Conservation (phyloP, 2,113 vertebrate species). For the Podarcis cretensis region DNA sequence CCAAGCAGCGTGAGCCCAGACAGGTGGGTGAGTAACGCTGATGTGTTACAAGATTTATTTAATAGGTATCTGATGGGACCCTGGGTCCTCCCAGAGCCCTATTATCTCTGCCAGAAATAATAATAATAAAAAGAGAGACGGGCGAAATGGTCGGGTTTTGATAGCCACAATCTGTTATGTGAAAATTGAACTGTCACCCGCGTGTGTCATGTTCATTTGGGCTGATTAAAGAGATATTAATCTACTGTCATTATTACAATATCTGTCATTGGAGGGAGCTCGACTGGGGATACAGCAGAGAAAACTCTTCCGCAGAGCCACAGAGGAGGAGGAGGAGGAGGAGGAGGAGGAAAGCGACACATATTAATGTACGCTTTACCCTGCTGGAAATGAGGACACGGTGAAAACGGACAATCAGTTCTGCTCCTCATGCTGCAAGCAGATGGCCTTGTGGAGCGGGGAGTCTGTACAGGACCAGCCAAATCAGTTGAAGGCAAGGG, state of each 20-base stretch:
- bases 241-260: slow-evolving; percentile 81
- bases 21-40: slow-evolving; percentile 71
- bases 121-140: slow-evolving; percentile 63
- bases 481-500: not conserved
- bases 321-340: slow-evolving; percentile 34
- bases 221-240: slow-evolving; percentile 94
- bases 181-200: slow-evolving; percentile 98
- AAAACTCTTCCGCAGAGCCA: slow-evolving; percentile 45
- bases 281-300: slow-evolving; percentile 60
- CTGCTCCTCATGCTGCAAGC: not conserved
- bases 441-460: not conserved
- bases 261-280: slow-evolving; percentile 67
- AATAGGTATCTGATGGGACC: slow-evolving; percentile 67
- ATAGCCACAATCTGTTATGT: slow-evolving; percentile 92
- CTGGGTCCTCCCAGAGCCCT: slow-evolving; percentile 70
- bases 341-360: slow-evolving; percentile 40
- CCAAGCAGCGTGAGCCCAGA: slow-evolving; percentile 66
- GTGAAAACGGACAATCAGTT: slow-evolving; percentile 1
- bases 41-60: slow-evolving; percentile 79
- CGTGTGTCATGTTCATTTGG: slow-evolving; percentile 87
- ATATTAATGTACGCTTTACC: slow-evolving; percentile 63
- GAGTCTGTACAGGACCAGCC: not conserved
- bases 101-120: slow-evolving; percentile 86
- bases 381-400: slow-evolving; percentile 51
- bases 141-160: slow-evolving; percentile 75